Evolutionary conservation across 1,140 invertebrate species (phyloP), one percentile per base, ranked within the genome.

Genomic region (Asobara japonica): DNA sequence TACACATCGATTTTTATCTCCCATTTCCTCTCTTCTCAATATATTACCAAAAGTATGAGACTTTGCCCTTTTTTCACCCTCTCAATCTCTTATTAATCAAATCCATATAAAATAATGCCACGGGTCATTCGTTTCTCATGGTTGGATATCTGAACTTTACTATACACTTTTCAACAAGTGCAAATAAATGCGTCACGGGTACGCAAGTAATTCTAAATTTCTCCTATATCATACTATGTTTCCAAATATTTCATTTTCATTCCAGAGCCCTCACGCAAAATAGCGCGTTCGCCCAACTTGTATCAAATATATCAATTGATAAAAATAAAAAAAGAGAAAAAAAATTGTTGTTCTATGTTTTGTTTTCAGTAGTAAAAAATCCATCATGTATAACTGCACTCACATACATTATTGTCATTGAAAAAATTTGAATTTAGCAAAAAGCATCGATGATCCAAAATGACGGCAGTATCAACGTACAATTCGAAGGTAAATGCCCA

Each of bases 171-270:
- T 62, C 30, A 30, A 27, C 29, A 29, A 27, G 20, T 62, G 6
- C n/a, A 31, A 62, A 62, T 31, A 13, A 31, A 5, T 30, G 13
- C 27, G 60, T 10, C n/a, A 62, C n/a, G 8, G 20, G 16, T 61
- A 30, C 60, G 29, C 60, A 75, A 77, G 71, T 74, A 56, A 65
- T 33, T 30, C 69, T 61, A 36, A 65, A 61, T 68, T 22, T 69
- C 77, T 69, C 70, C 20, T 61, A 71, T 72, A 79, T 74, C 62
- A 75, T 65, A 78, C 65, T 83, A 81, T 80, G 78, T 83, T 80
- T 82, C 80, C 74, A 69, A 73, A 77, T 82, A 82, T 82, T 80
- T 83, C 78, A 79, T 77, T 51, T 60, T 71, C 64, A 67, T 65
- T 25, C 29, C 45, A 65, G 33, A 66, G 56, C 60, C 25, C 25